phyloP scores from a whole-genome alignment of 2,113 vertebrate species.

The Petrocephalus microphthalmus region DNA sequence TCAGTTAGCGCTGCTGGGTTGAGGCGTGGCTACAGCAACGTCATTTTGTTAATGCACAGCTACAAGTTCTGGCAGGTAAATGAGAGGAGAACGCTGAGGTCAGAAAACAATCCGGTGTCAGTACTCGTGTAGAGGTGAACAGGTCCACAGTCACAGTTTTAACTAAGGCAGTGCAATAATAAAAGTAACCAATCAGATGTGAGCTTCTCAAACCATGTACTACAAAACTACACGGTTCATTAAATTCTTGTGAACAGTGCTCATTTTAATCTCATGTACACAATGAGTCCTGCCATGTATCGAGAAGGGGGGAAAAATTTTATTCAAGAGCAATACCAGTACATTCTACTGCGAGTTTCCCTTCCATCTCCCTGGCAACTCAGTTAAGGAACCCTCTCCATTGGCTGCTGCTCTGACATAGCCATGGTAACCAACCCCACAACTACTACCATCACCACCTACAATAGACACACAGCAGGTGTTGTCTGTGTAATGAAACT shows the following conservation, averaged over 20 bases:
- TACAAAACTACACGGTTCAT: not conserved
- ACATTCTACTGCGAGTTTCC: slow-evolving; percentile 7
- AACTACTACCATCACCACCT: slow-evolving; percentile 18
- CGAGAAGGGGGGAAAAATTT: not conserved
- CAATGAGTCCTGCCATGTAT: not conserved
- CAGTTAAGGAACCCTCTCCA: not conserved
- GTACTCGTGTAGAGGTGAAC: not conserved
- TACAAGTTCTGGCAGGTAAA: not conserved
- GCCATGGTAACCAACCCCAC: slow-evolving; percentile 24
- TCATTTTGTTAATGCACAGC: not conserved
- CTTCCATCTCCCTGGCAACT: slow-evolving; percentile 13
- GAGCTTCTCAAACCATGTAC: not conserved
- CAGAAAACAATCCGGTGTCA: not conserved
- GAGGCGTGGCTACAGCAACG: not conserved
- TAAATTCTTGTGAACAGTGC: not conserved
- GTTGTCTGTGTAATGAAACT: not conserved
- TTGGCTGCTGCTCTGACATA: slow-evolving; percentile 22
- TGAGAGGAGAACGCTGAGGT: not conserved
- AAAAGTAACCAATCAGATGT: not conserved
- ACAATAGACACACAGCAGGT: slow-evolving; percentile 19
- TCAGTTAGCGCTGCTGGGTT: not conserved
- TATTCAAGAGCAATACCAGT: not conserved
- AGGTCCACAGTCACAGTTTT: not conserved
- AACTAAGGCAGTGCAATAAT: not conserved
- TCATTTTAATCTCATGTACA: not conserved